phyloP scores from a whole-genome alignment of 1,140 invertebrate genomes.

The Aphidius gifuensis region DNA sequence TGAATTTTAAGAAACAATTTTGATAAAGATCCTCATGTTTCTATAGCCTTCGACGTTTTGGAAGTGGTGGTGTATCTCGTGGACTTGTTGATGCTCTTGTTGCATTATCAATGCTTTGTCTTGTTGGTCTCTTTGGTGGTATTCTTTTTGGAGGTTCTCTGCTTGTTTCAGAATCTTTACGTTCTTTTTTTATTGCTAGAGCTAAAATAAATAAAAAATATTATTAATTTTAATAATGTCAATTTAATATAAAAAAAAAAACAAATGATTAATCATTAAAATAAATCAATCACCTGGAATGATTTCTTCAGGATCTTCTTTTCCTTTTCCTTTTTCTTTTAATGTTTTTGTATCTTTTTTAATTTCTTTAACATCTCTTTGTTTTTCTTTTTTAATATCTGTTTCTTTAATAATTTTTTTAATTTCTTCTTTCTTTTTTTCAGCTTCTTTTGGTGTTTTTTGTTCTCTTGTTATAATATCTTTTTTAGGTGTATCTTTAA shows the following conservation, averaged over 20 bases:
- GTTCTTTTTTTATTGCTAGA: slow-evolving; percentile 46
- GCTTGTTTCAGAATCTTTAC: slow-evolving; percentile 49
- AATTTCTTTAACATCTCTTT: slow-evolving; percentile 44
- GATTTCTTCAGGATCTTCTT: slow-evolving; percentile 48
- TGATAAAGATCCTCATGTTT: slow-evolving; percentile 4
- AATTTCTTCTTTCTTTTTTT: slow-evolving; percentile 55
- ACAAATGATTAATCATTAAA: too few relatives aligned
- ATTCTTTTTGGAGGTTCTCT: slow-evolving; percentile 47
- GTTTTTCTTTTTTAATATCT: slow-evolving; percentile 51
- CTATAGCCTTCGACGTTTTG: slow-evolving; percentile 51
- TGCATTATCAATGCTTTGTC: slow-evolving; percentile 50
- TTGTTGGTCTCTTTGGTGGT: slow-evolving; percentile 49
- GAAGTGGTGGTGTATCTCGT: slow-evolving; percentile 47
- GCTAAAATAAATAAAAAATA: slow-evolving; percentile 29
- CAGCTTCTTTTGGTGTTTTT: slow-evolving; percentile 49
- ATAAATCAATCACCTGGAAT: slow-evolving; percentile 21
- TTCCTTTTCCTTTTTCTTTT: slow-evolving; percentile 50
- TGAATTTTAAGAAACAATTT: neutral
- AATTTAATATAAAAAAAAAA: too few relatives aligned
- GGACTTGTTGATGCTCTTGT: slow-evolving; percentile 50
- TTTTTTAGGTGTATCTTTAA: slow-evolving; percentile 51
- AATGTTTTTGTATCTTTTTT: slow-evolving; percentile 49
- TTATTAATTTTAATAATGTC: neutral
- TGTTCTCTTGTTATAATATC: slow-evolving; percentile 50
- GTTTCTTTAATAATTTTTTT: slow-evolving; percentile 46